These are phyloP conservation scores for Amphimallon solstitiale DNA, from an alignment of 2,888 invertebrate species.

Conservation along the genomic window DNA sequence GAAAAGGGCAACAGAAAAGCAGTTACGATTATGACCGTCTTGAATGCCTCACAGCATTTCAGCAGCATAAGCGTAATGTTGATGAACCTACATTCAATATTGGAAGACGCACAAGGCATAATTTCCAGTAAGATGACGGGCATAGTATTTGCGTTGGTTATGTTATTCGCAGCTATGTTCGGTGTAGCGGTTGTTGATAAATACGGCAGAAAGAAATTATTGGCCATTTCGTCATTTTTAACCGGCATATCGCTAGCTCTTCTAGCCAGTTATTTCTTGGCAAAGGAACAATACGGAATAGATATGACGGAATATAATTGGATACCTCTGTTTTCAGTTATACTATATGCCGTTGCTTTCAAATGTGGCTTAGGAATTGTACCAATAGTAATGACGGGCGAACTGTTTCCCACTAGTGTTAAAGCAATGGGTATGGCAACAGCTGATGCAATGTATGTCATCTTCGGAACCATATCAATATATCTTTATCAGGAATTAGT, in stretches of 20 bases:
- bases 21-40: slow-evolving; percentile 57
- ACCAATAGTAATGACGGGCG: slow-evolving; percentile 60
- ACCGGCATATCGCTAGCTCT: slow-evolving; percentile 55
- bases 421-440: slow-evolving; percentile 61
- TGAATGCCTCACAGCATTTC: slow-evolving; percentile 60
- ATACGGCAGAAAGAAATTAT: slow-evolving; percentile 57
- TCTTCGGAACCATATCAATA: slow-evolving; percentile 55
- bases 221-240: slow-evolving; percentile 55
- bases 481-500: slow-evolving; percentile 54
- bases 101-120: slow-evolving; percentile 56
- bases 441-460: slow-evolving; percentile 57
- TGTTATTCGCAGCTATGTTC: slow-evolving; percentile 55
- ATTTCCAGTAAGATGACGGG: slow-evolving; percentile 54
- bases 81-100: slow-evolving; percentile 61
- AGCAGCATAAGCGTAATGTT: slow-evolving; percentile 59
- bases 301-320: slow-evolving; percentile 55
- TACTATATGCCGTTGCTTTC: slow-evolving; percentile 57
- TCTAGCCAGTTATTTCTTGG: slow-evolving; percentile 57
- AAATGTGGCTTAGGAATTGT: slow-evolving; percentile 60
- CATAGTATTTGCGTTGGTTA: slow-evolving; percentile 58
- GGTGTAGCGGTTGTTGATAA: slow-evolving; percentile 57
- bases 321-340: slow-evolving; percentile 57
- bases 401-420: slow-evolving; percentile 60
- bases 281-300: slow-evolving; percentile 50
- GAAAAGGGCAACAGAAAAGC: slow-evolving; percentile 58